Base-by-base conservation (phyloP, 2,113 vertebrate species). In the Enhydra lutris region DNA sequence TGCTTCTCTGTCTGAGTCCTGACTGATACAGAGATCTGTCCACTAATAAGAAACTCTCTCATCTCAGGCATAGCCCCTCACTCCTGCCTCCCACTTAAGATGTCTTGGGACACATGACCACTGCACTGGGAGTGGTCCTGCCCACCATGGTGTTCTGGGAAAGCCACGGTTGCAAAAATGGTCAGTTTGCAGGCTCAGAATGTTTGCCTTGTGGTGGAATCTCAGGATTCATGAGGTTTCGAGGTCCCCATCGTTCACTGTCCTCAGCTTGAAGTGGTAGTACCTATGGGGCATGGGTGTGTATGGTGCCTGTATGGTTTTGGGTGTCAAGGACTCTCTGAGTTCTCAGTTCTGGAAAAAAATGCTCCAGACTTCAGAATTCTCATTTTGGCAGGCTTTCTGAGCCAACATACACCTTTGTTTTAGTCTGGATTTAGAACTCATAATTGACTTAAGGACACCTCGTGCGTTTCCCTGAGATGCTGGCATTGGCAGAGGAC, bases 31-130 rank as follows among this genome's bases (percentile, higher is more conserved):
- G 13, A 3, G 3, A 13, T 2, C 3, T 74, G 12, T 17, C 36
- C 42, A 3, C 47, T 50, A 20, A 31, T 50, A 26, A 24, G 59
- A 29, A 3, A 26, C 4, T 4, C 18, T 14, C 4, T 3, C 18
- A 24, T 34, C 55, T 71, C 17, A 24, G 61, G 11, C 15, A 20
- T 20, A 10, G 24, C 21, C 23, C 21, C 21, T 36, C 36, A 73
- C 71, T 18, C n/a, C 36, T 73, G 21, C 39, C 39, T 79, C 47
- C 20, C 5, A 10, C 36, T 29, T 61, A 36, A 69, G 21, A 52
- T 5, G 4, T 50, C 15, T 15, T 2, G 11, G 36, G n/a, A 18
- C 17, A 36, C 7, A 36, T 1, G 0, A 4, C 14, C 31, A 36
- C n/a, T 24, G 9, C 13, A 0, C 2, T 34, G 15, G 18, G 55